Evolutionary conservation across 2,797 vertebrate genomes (phyloP), one percentile per base, ranked within the genome.

Genomic region (Parambassis ranga): DNA sequence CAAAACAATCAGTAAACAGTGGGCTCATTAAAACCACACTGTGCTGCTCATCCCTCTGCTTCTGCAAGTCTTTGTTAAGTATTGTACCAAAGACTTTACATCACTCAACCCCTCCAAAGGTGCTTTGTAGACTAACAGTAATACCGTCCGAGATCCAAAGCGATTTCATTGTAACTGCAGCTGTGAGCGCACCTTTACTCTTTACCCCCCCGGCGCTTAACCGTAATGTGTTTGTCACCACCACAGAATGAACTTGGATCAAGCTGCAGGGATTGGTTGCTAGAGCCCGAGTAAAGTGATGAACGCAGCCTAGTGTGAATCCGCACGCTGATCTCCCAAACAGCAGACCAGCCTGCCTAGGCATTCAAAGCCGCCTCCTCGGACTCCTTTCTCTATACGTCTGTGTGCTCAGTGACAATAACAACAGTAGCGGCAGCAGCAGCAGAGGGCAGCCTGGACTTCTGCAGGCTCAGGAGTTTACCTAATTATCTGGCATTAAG

Each of bases 401-500:
- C 32, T 74, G 49, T 58, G 57, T 70, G 55, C 66, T 77, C 41
- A 43, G 48, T 36, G 50, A 68, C 63, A 76, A 61, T n/a, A n/a
- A n/a, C n/a, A n/a, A n/a, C n/a, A n/a, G n/a, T 74, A 68, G 70
- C 52, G 70, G 63, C 65, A 74, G 71, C 74, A 68, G 70, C 52
- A 70, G 63, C 65, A 74, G 71, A 78, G 76, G 59, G 50, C 43
- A 11, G 41, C 35, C 67, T 49, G 51, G 71, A 59, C 79, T 77
- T 87, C 58, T 85, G 77, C 81, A 70, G 75, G 70, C 72, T 85
- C 82, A 85, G 79, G 71, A 79, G 71, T 87, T 90, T 81, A 85
- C 83, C 78, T 89, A 88, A 91, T 89, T 87, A 88, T 81, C 83
- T 72, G 77, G 85, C 74, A 87, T 91, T 90, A 89, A 75, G 72